Evolutionary conservation across 2,888 invertebrate genomes (phyloP), one percentile per base, ranked within the genome.

Genomic region (Beris morrisii): DNA sequence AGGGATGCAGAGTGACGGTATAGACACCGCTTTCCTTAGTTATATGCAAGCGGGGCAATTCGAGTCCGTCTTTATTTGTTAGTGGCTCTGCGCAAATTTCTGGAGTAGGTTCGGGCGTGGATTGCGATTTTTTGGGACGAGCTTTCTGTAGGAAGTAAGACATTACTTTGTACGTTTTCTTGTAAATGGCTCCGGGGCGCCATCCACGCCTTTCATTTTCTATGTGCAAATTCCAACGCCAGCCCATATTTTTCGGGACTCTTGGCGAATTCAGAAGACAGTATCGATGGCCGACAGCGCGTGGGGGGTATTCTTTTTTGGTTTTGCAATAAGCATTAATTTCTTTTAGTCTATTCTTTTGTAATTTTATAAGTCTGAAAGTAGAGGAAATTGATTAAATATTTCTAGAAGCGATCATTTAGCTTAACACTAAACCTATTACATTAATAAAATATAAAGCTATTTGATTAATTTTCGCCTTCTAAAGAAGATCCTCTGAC

Each of bases 221-320:
- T 6, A 58, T 28, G 28, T 45, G 9, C 7, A 46, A 3, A 44
- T 46, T 58, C 58, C 58, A 58, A n/a, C 28, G 6, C 58, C 58
- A 58, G 45, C 58, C 58, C 58, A 58, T 58, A 46, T 58, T 46
- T 58, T 13, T 58, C 6, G 58, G 58, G 45, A 58, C 58, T 11
- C 6, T 44, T 6, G 11, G n/a, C 4, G 30, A 3, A 22, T 2
- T 12, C 1, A 45, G 45, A 6, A 30, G 30, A 30, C 58, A 58
- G 15, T n/a, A 46, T 6, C 12, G 30, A 13, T 58, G 58, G 3
- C 58, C 58, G 13, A 30, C 28, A 9, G 22, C 30, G 6, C 12
- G 45, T 11, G 58, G 45, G 5, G 30, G 58, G 12, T 58, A 58
- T 45, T 9, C 13, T 9, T 30, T 6, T 7, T 38, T 7, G 9